Evolutionary conservation across 2,888 invertebrate species (phyloP).

Genomic region (Machimus atricapillus): DNA sequence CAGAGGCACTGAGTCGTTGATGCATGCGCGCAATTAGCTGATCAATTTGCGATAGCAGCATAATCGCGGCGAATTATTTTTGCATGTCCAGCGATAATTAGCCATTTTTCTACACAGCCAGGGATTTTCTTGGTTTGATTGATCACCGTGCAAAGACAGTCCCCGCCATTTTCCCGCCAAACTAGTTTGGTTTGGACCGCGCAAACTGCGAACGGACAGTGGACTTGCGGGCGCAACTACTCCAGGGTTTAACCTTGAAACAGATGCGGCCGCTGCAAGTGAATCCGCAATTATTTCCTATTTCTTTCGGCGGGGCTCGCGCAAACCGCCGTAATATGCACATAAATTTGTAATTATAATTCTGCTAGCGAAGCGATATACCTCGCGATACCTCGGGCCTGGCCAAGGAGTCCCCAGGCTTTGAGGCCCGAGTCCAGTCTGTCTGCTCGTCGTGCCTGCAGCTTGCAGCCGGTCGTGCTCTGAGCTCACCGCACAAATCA

Average conservation of each 20-base stretch:
- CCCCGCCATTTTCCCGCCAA: background rate
- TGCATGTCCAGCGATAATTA: background rate
- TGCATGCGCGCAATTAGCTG: background rate
- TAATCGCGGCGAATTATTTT: background rate
- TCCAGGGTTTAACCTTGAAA: conserved; percentile 7
- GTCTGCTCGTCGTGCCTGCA: background rate
- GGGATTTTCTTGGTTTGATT: conserved; percentile 1
- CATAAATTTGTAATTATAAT: conserved; percentile 34
- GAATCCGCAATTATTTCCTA: conserved; percentile 32
- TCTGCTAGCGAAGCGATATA: conserved; percentile 1
- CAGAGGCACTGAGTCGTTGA: background rate
- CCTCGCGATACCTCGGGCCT: background rate
- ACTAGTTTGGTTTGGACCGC: background rate
- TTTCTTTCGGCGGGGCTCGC: background rate
- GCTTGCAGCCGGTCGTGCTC: background rate
- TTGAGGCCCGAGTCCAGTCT: background rate
- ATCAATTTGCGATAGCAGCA: conserved; percentile 1
- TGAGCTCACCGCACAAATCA: conserved; percentile 18
- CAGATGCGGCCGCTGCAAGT: background rate
- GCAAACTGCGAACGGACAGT: background rate
- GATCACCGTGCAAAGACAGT: background rate
- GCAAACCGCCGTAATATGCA: conserved; percentile 2
- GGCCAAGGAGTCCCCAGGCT: background rate
- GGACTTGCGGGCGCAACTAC: background rate
- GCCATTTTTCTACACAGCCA: background rate